These are phyloP conservation scores for Sweltsa coloradensis DNA, from an alignment of 1,140 invertebrate species.

Conservation along the genomic window DNA sequence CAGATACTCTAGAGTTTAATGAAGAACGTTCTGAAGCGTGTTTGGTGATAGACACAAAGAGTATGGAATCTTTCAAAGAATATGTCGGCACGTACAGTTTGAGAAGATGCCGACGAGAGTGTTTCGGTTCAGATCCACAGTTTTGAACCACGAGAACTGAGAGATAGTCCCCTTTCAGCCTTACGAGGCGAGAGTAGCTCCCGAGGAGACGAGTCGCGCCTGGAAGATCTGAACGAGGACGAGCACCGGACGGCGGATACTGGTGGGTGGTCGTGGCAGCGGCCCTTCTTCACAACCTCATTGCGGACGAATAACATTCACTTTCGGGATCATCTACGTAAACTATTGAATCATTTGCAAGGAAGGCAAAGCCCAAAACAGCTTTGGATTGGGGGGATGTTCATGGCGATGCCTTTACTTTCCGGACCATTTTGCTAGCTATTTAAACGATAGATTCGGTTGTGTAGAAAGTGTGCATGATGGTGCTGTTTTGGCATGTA, in stretches of 20 bases:
- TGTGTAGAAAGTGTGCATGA: slow-evolving; percentile 68
- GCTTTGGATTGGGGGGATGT: slow-evolving; percentile 78
- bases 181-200: slow-evolving; percentile 30
- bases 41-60: too few relatives aligned
- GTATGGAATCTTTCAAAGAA: too few relatives aligned
- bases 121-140: not conserved
- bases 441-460: slow-evolving; percentile 70
- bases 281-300: slow-evolving; percentile 81
- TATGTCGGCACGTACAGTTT: slow-evolving; percentile 46
- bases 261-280: slow-evolving; percentile 72
- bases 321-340: slow-evolving; percentile 71
- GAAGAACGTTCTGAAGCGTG: too few relatives aligned
- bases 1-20: too few relatives aligned
- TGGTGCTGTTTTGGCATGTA: slow-evolving; percentile 60
- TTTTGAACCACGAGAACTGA: not conserved
- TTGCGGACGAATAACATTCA: slow-evolving; percentile 81
- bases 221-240: slow-evolving; percentile 37
- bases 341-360: slow-evolving; percentile 71
- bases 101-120: slow-evolving; percentile 26
- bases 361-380: slow-evolving; percentile 69
- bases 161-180: slow-evolving; percentile 15
- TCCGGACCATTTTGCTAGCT: slow-evolving; percentile 77
- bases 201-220: slow-evolving; percentile 46
- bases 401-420: slow-evolving; percentile 80
- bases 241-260: slow-evolving; percentile 63